A percentile compares a stretch with the other conserved stretches of the same genome.
These are phyloP conservation scores for Campylomormyrus numenius DNA, from an alignment of 2,113 vertebrate genomes.

Conservation along the genomic window DNA sequence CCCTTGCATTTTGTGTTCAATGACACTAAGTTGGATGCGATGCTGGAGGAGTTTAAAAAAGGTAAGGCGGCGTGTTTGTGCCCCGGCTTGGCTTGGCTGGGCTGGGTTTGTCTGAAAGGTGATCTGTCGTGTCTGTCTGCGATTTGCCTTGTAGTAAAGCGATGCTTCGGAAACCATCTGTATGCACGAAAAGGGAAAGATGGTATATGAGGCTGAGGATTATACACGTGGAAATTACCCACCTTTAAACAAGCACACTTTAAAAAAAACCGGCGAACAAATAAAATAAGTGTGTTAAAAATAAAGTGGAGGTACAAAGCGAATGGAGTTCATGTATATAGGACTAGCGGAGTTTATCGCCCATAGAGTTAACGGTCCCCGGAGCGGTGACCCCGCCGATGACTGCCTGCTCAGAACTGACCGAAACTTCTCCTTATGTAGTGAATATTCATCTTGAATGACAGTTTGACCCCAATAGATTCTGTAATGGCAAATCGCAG, in stretches of 20 bases:
- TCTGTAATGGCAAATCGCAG: neutral
- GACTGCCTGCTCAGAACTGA: neutral
- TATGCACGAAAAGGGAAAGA: neutral
- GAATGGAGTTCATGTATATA: neutral
- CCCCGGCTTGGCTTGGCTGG: no score
- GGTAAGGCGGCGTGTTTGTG: constrained; percentile 52
- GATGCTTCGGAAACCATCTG: neutral
- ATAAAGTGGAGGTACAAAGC: neutral
- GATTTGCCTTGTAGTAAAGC: neutral
- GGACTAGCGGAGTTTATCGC: neutral
- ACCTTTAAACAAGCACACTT: neutral
- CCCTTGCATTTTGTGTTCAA: constrained; percentile 97
- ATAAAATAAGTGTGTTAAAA: neutral
- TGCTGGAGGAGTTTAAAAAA: constrained; percentile 99
- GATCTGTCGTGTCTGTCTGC: neutral
- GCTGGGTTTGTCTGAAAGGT: neutral
- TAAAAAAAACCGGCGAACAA: neutral
- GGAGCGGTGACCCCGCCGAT: neutral
- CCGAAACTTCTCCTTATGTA: neutral
- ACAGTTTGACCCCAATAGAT: neutral
- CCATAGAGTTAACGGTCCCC: neutral
- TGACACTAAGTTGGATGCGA: constrained; percentile 94
- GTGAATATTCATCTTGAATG: neutral
- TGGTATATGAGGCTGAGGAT: neutral
- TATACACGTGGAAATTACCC: neutral